Evolutionary conservation across 1,140 invertebrate species (phyloP).

Genomic region (Pinna nobilis): DNA sequence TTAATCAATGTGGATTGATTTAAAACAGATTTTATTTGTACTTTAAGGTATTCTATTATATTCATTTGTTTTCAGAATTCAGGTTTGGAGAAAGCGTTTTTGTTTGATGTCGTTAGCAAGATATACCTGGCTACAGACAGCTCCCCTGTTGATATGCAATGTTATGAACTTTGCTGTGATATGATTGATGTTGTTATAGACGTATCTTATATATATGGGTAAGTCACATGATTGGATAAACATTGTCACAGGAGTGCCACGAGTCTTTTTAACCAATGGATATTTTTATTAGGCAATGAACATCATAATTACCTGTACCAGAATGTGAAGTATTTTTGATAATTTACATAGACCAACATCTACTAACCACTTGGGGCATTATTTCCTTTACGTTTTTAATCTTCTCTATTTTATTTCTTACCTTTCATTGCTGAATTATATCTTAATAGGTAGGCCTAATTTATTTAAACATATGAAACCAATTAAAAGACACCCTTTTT

Average conservation of each 20-base stretch:
- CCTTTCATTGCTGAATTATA: too few species aligned
- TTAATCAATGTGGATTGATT: background rate
- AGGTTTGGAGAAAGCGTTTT: constrained; percentile 97
- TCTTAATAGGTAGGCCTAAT: too few species aligned
- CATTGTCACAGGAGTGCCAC: too few species aligned
- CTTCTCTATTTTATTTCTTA: too few species aligned
- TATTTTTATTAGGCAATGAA: too few species aligned
- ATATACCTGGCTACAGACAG: constrained; percentile 99
- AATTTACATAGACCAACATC: too few species aligned
- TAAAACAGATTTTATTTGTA: background rate
- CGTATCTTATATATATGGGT: constrained; percentile 99
- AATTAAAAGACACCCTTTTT: too few species aligned
- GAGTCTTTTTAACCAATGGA: too few species aligned
- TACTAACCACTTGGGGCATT: too few species aligned
- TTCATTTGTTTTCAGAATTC: constrained; percentile 85
- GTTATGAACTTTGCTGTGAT: constrained; percentile 99
- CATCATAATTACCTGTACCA: background rate
- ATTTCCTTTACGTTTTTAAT: too few species aligned
- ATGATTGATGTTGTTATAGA: constrained; percentile 99
- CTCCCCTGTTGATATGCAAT: constrained; percentile 99
- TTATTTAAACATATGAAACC: too few species aligned
- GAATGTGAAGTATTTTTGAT: background rate
- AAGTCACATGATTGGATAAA: constrained; percentile 46
- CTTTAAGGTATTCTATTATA: background rate
- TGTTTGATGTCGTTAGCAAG: constrained; percentile 99